These are phyloP conservation scores for Thryonomys swinderianus DNA, from an alignment of 2,113 vertebrate species.

Conservation along the genomic window DNA sequence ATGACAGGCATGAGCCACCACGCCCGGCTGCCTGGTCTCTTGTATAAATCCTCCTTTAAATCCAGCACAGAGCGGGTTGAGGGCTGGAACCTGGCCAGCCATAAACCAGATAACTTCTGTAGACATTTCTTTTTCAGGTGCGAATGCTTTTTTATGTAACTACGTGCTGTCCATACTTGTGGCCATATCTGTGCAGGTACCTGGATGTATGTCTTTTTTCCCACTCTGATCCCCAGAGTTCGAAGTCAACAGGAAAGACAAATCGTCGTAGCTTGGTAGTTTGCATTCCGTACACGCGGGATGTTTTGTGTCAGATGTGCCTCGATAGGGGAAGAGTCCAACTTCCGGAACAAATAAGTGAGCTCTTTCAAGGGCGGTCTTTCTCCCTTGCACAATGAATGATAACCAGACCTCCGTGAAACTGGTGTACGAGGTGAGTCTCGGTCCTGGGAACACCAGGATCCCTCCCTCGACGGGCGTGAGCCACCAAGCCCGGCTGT, in stretches of 20 bases:
- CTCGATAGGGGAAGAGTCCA: not conserved
- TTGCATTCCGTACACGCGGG: not conserved
- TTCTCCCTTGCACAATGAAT: not conserved
- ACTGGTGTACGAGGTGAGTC: no score
- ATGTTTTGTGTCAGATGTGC: not conserved
- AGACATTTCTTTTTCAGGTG: not conserved
- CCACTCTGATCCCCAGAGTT: no score
- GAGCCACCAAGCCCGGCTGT: no score
- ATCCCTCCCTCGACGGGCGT: no score
- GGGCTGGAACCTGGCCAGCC: not conserved
- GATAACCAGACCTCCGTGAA: not conserved
- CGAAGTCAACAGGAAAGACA: accelerated
- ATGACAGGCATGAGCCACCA: no score
- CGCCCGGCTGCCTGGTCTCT: accelerated
- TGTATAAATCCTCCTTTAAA: not conserved
- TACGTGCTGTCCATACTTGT: accelerated
- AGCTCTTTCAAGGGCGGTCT: not conserved
- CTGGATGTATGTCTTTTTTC: not conserved
- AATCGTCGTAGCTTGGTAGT: accelerated
- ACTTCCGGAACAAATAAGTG: not conserved
- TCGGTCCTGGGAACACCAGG: no score
- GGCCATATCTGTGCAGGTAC: not conserved
- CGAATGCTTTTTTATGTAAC: accelerated
- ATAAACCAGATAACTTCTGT: not conserved
- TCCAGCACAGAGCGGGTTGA: no score